Percentiles rank a stretch among this genome's conserved stretches.
These are phyloP conservation scores for Sturmia bella DNA, from an alignment of 2,888 invertebrate species.

Conservation along the genomic window DNA sequence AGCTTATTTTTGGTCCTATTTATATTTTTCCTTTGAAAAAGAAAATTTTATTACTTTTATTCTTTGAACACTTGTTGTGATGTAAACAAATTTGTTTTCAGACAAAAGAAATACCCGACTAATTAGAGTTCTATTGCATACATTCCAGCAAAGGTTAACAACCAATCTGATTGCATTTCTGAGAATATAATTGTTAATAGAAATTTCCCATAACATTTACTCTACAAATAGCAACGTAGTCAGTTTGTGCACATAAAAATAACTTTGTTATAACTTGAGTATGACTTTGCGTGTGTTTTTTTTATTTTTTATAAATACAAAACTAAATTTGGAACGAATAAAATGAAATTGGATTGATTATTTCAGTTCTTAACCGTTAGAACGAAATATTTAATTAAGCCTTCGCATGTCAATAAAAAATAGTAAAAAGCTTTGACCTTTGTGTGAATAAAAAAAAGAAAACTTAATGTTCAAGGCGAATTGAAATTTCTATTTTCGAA, in stretches of 20 bases:
- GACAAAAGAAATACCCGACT: neutral
- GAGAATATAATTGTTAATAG: constrained; percentile 14
- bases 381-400: neutral
- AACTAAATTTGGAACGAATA: constrained; percentile 41
- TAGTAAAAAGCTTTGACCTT: constrained; percentile 35
- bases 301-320: neutral
- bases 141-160: constrained; percentile 25
- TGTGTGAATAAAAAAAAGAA: no score
- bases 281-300: constrained; percentile 28
- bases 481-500: neutral
- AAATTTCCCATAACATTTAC: constrained; percentile 6
- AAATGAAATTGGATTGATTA: constrained; percentile 41
- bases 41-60: neutral
- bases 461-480: constrained; percentile 13
- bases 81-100: neutral
- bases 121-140: constrained; percentile 20
- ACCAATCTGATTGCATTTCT: neutral
- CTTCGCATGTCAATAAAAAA: constrained; percentile 17
- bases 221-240: neutral
- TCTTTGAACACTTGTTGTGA: neutral
- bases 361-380: constrained; percentile 9
- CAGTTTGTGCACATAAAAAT: neutral
- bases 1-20: no score
- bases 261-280: neutral
- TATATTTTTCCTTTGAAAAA: no score